phyloP scores from a whole-genome alignment of 2,797 vertebrate genomes.

The Pseudochirops corinnae region DNA sequence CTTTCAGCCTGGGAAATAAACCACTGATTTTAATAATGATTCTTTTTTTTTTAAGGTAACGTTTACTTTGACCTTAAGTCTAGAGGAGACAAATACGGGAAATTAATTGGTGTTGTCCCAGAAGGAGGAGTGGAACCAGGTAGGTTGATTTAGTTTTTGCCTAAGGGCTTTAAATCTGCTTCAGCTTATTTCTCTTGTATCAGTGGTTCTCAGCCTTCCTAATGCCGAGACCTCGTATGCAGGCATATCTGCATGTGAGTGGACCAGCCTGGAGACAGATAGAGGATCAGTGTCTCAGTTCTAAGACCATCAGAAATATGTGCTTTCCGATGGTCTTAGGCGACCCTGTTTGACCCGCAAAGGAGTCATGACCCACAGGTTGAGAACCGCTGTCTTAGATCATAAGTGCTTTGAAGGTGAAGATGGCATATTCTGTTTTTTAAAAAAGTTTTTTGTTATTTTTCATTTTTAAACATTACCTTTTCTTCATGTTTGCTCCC shows the following conservation, averaged over 20 bases:
- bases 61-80: conserved; percentile 95
- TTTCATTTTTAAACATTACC: neutral
- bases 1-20: neutral
- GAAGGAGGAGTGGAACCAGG: conserved; percentile 85
- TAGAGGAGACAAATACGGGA: conserved; percentile 92
- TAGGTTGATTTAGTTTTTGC: conserved; percentile 73
- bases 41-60: conserved; percentile 89
- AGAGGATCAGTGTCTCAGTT: too few relatives aligned
- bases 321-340: too few relatives aligned
- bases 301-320: too few relatives aligned
- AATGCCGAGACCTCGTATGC: too few relatives aligned
- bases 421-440: neutral
- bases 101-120: conserved; percentile 82
- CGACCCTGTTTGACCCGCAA: too few relatives aligned
- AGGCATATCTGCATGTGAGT: too few relatives aligned
- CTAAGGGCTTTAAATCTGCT: neutral
- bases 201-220: too few relatives aligned
- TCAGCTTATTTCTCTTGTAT: rapidly evolving
- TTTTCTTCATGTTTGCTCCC: neutral
- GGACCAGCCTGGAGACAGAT: too few relatives aligned
- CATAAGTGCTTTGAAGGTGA: neutral
- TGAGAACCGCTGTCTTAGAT: neutral
- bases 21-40: neutral
- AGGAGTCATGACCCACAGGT: too few relatives aligned
- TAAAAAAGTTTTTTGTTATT: neutral